Evolutionary conservation across 2,888 invertebrate genomes (phyloP).

Genomic region (Lasioglossum oenotherae): DNA sequence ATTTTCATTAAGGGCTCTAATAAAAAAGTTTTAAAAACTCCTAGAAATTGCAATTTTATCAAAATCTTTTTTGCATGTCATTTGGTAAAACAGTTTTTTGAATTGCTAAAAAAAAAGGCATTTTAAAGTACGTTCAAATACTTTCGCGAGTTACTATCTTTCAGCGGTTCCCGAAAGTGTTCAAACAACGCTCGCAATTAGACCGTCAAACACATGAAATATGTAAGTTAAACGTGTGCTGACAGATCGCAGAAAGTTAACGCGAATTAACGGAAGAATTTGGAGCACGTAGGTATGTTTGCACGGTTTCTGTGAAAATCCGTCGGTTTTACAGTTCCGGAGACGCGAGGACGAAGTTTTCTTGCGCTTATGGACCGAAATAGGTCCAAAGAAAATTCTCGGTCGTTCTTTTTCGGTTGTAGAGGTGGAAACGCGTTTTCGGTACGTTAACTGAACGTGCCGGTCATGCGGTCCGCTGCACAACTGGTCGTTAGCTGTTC

Average conservation of each 20-base stretch:
- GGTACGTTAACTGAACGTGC: not conserved
- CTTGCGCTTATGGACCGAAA: not conserved
- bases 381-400: not conserved
- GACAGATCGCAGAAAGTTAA: not conserved
- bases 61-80: no score
- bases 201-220: not conserved
- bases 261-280: not conserved
- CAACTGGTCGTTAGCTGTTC: not conserved
- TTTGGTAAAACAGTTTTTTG: no score
- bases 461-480: not conserved
- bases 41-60: no score
- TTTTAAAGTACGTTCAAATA: no score
- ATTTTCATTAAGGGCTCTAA: no score
- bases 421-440: not conserved
- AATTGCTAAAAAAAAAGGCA: no score
- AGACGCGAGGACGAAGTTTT: not conserved
- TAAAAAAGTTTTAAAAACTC: no score
- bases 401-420: constrained; percentile 1
- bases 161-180: not conserved
- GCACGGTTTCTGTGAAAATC: not conserved
- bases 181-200: not conserved
- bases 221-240: not conserved
- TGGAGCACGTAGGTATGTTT: not conserved
- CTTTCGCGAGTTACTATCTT: not conserved
- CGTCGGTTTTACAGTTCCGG: not conserved